A percentile compares a stretch with the other conserved stretches of the same genome.
phyloP scores from a whole-genome alignment of 53 echinoderm and acorn worm genomes.

The Holothuria scabra region DNA sequence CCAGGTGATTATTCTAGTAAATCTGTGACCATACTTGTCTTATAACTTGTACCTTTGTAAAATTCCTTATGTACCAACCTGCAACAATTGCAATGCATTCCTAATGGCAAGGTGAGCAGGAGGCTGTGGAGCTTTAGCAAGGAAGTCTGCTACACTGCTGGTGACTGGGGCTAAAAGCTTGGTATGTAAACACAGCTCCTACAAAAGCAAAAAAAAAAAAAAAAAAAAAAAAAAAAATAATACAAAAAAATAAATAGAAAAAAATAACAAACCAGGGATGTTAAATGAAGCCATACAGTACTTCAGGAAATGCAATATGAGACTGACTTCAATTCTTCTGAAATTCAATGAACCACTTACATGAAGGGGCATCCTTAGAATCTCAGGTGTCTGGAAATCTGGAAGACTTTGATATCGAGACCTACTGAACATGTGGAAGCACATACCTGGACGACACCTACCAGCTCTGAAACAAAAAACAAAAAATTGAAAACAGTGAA shows the following conservation, averaged over 20 bases:
- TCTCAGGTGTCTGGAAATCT: constrained; percentile 91
- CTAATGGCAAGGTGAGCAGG: constrained; percentile 74
- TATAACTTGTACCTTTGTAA: too few species aligned
- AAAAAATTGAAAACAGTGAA: not conserved
- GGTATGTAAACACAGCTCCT: constrained; percentile 95
- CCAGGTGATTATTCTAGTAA: too few species aligned
- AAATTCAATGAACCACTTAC: constrained; percentile 48
- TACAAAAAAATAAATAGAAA: too few species aligned
- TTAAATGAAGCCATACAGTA: too few species aligned
- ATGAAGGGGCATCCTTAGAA: constrained; percentile 86
- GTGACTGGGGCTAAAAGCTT: constrained; percentile 87
- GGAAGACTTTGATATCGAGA: constrained; percentile 84
- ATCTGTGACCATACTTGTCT: too few species aligned
- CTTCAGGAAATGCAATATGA: too few species aligned
- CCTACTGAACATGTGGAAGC: constrained; percentile 93
- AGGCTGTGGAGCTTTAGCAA: constrained; percentile 88
- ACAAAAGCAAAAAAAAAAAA: too few species aligned
- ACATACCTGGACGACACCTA: constrained; percentile 92
- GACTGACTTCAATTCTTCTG: too few species aligned
- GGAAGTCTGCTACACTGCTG: constrained; percentile 79
- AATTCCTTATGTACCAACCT: constrained; percentile 58
- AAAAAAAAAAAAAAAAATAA: too few species aligned
- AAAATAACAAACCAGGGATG: too few species aligned
- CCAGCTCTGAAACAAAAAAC: constrained; percentile 73
- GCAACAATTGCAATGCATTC: constrained; percentile 87